phyloP scores from a whole-genome alignment of 2,113 vertebrate genomes.

The Corapipo altera region DNA sequence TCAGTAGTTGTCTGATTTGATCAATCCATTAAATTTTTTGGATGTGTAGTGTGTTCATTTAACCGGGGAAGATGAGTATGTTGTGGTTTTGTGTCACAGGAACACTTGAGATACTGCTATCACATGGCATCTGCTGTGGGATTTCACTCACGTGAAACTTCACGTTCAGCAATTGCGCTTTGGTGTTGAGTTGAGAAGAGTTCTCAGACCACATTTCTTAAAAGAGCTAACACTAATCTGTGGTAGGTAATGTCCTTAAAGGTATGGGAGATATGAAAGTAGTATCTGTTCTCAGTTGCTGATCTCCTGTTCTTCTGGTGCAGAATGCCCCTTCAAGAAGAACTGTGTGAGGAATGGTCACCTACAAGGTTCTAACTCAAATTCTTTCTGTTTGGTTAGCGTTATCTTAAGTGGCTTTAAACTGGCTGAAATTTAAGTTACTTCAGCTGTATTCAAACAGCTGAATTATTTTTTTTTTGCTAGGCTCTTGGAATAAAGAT shows the following conservation, averaged over 20 bases:
- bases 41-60: not conserved
- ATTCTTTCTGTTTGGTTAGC: not conserved
- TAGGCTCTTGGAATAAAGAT: not conserved
- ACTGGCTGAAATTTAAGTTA: not conserved
- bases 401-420: not conserved
- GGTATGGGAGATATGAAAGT: not conserved
- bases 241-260: not conserved
- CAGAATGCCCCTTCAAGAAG: not conserved
- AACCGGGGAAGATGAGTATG: not conserved
- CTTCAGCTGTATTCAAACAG: not conserved
- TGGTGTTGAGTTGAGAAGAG: not conserved
- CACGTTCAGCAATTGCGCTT: rapidly evolving
- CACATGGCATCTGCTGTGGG: not conserved
- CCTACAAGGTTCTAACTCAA: not conserved
- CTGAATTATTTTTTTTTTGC: not conserved
- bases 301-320: not conserved
- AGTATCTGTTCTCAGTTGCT: not conserved
- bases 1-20: not conserved
- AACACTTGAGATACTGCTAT: not conserved
- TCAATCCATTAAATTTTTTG: not conserved
- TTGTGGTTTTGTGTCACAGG: not conserved
- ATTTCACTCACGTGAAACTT: not conserved
- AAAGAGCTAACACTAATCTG: not conserved
- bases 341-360: not conserved
- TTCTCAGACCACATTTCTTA: not conserved